Conservation (phyloP, 2,888 invertebrate genomes). For the Dolichopus griseipennis region DNA sequence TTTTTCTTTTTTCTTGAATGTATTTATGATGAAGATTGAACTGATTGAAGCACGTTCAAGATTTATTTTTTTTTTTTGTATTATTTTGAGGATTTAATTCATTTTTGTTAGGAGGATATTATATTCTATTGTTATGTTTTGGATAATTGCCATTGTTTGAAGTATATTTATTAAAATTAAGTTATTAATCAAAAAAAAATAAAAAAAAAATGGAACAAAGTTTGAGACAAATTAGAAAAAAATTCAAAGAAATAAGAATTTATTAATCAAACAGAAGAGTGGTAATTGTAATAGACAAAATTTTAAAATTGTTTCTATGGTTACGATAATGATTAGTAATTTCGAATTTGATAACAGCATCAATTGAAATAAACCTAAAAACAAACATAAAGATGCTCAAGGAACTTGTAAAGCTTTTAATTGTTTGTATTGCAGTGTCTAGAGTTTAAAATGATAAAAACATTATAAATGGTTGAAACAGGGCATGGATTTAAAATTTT, state of each 20-base stretch:
- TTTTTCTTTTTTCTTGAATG: neutral
- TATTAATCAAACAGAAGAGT: too few species aligned
- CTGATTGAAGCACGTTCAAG: conserved; percentile 1
- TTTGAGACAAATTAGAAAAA: neutral
- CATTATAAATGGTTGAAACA: too few species aligned
- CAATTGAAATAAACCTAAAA: too few species aligned
- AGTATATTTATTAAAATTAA: neutral
- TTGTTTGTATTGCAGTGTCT: too few species aligned
- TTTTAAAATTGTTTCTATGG: too few species aligned
- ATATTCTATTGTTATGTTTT: neutral
- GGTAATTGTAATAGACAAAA: too few species aligned
- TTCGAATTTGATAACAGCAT: too few species aligned
- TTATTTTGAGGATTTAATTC: neutral
- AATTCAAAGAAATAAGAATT: neutral
- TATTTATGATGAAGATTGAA: neutral
- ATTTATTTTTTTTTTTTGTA: neutral
- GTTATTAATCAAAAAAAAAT: neutral
- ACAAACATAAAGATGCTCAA: too few species aligned
- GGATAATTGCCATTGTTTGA: conserved; percentile 4
- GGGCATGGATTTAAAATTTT: too few species aligned
- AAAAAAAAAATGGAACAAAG: neutral
- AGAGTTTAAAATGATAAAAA: too few species aligned
- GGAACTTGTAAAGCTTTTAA: too few species aligned
- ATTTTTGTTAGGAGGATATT: neutral
- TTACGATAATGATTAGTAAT: too few species aligned